These are phyloP conservation scores for Cichladusa arquata DNA, from an alignment of 2,113 vertebrate species.

Conservation along the genomic window DNA sequence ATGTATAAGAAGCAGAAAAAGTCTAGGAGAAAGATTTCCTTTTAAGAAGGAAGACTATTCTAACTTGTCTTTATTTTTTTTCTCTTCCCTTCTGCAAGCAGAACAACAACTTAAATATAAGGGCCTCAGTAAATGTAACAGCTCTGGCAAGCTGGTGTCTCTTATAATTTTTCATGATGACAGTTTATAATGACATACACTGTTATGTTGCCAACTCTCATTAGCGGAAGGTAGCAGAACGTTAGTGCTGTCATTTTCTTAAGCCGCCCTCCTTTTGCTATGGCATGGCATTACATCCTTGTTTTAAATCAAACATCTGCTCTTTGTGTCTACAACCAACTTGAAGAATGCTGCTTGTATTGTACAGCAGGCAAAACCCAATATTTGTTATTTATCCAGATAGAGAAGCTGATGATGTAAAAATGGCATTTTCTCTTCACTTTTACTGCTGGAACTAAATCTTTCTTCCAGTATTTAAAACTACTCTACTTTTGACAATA, in stretches of 20 bases:
- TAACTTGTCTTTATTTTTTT: neutral
- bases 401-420: neutral
- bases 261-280: neutral
- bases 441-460: neutral
- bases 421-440: neutral
- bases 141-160: conserved; percentile 15
- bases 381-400: neutral
- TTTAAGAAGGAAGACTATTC: neutral
- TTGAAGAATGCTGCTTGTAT: neutral
- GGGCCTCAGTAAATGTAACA: neutral
- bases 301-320: conserved; percentile 41
- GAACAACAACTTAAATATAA: conserved; percentile 1
- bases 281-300: conserved; percentile 24
- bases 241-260: conserved; percentile 31
- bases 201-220: conserved; percentile 36
- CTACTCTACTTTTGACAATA: neutral
- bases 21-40: neutral
- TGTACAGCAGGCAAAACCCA: neutral
- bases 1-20: neutral
- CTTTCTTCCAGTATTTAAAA: neutral
- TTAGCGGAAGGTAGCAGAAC: conserved; percentile 15
- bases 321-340: neutral
- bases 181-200: conserved; percentile 36
- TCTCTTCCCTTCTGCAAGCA: neutral
- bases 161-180: conserved; percentile 53